phyloP scores from a whole-genome alignment of 2,888 invertebrate species.

The Drosophila melanosoma region DNA sequence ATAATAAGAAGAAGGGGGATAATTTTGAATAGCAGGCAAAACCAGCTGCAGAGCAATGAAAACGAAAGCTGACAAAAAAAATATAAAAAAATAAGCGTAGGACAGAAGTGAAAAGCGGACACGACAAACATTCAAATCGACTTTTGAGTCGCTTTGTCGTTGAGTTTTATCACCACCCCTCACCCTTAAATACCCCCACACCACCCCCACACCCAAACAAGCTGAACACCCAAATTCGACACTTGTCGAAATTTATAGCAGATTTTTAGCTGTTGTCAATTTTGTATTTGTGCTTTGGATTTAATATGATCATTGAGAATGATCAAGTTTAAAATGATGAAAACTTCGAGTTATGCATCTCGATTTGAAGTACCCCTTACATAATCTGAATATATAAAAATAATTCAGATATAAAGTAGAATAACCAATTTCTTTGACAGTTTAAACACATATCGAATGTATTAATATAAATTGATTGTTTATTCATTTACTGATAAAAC shows the following conservation, averaged over 20 bases:
- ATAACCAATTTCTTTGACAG: neutral
- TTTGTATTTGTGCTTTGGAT: neutral
- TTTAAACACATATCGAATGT: neutral
- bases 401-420: neutral
- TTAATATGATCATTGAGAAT: neutral
- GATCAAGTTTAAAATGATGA: neutral
- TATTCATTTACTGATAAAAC: neutral
- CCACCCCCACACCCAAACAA: neutral
- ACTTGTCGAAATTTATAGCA: neutral
- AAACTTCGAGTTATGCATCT: neutral
- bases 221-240: neutral
- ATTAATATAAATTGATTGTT: neutral
- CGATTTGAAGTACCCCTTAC: neutral
- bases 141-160: constrained; percentile 59
- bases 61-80: constrained; percentile 44
- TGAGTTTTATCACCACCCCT: constrained; percentile 2
- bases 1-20: neutral
- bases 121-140: constrained; percentile 75
- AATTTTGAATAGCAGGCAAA: constrained; percentile 4
- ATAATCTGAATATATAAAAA: neutral
- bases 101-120: constrained; percentile 36
- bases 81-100: constrained; percentile 7
- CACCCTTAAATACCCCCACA: neutral
- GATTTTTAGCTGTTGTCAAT: neutral
- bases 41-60: constrained; percentile 40